Base-by-base conservation (phyloP, 2,113 vertebrate species). In the Heliornis fulica region DNA sequence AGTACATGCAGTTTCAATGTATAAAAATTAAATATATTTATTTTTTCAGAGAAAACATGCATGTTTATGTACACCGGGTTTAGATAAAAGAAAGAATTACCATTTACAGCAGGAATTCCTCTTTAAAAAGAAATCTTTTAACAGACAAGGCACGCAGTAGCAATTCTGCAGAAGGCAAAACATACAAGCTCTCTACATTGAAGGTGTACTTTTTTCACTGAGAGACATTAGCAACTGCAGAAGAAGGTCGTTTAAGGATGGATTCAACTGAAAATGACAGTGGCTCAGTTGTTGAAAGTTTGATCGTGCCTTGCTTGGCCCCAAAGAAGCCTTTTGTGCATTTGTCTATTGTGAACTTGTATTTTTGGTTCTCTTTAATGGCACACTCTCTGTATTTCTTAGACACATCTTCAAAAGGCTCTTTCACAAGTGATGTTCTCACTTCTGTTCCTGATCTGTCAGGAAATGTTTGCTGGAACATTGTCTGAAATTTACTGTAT, bases 191-290 rank as follows among this genome's bases (percentile, higher is more conserved):
- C 32, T 85, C 74, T 93, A 90, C 32, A 51, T 25, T 60, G 66
- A 86, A 90, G 34, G 46, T 76, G 85, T 1, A 77, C 22, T 90
- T 96, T 56, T 78, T 70, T 95, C 85, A 99, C 50, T 99, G 98
- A 91, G 98, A 99, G 48, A 98, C 97, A 82, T 98, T 98, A 92
- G 98, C 98, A 97, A 98, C 90, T 56, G 98, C 97, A 40, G 98
- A 98, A 6, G 98, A 97, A 25, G 99, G 98, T 87, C 98, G 97
- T 86, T 99, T 99, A 90, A 99, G 98, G 82, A 99, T 99, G 93
- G 99, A 99, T 86, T 99, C 99, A 91, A 99, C 99, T 5, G 99
- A 99, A 97, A 99, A 99, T 7, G 99, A 99, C 95, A 99, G 94
- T 1, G 99, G 98, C 79, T 99, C 99, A 31, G 95, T 89, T 69